phyloP scores from a whole-genome alignment of 2,797 vertebrate species.

The Thaleichthys pacificus region DNA sequence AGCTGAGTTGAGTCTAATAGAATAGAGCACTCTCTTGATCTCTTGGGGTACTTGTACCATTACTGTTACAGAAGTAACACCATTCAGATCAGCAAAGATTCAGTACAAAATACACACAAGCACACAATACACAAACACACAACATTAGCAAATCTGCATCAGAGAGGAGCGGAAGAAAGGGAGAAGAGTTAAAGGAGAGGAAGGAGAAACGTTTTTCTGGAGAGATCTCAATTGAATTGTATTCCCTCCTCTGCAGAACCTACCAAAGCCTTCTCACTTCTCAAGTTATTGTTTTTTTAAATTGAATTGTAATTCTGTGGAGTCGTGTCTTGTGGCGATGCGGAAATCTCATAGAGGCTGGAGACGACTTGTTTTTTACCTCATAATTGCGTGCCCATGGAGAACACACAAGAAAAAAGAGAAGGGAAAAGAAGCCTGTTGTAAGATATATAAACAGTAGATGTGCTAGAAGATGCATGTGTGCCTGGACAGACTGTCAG shows the following conservation, averaged over 20 bases:
- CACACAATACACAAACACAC: no score
- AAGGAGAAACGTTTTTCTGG: not conserved
- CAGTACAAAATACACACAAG: no score
- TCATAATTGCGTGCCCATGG: constrained; percentile 19
- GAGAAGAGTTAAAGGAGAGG: no score
- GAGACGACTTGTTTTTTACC: constrained; percentile 22
- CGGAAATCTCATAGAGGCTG: constrained; percentile 38
- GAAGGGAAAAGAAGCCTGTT: constrained; percentile 23
- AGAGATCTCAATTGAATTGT: constrained; percentile 34
- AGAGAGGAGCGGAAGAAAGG: no score
- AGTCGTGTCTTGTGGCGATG: constrained; percentile 30
- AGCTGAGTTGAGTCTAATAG: no score
- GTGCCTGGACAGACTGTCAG: no score
- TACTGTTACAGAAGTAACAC: no score
- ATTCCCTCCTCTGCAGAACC: constrained; percentile 25
- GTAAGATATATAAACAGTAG: not conserved
- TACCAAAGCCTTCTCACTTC: constrained; percentile 7
- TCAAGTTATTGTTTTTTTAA: constrained; percentile 56
- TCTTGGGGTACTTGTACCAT: no score
- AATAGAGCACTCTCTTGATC: no score
- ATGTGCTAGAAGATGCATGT: not conserved
- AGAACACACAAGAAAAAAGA: constrained; percentile 5
- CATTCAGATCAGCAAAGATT: no score
- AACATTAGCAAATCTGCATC: no score
- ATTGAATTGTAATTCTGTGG: constrained; percentile 37